Base-by-base conservation (phyloP, 2,888 invertebrate genomes). In the Spilarctia lutea region DNA sequence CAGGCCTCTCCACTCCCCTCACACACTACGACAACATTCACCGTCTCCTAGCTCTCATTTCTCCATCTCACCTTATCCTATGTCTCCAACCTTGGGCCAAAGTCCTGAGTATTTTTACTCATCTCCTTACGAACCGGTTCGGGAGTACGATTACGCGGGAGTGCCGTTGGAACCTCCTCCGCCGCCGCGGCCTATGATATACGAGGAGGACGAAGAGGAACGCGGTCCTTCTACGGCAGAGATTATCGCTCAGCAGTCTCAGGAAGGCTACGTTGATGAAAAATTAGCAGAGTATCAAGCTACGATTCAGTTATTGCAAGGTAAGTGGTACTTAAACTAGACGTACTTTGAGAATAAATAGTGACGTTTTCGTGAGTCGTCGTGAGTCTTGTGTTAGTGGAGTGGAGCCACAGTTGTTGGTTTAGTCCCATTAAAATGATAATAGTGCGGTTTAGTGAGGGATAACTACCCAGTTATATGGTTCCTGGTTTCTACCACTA, bases 251-350 rank as follows among this genome's bases (percentile, higher is more conserved):
- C 98, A 97, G 91, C 99, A 99, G 94, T 98, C 98, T 77, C 99
- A 99, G 95, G 99, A 99, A 94, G 99, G 99, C 94, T 99, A 99
- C 92, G 97, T 99, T 82, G 99, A 99, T 91, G 99, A 99, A 94
- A 98, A 98, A 93, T 96, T 99, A 88, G 98, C 98, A 72, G 98
- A 99, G 95, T 99, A 99, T 92, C 98, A 99, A 94, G 97, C 98
- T 81, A 99, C 99, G 52, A 99, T 99, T 93, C 97, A 98, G 89
- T 97, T 98, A 91, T 96, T 99, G 88, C 98, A 98, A 97, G 98
- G 98, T 98, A 91, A 96, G 97, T 91, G 67, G 18, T 63, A 30
- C 10, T 35, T 48, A 60, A 35, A 52, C 2, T 11, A 33, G 30
- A 13, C 24, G 52, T 16, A 4, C 18, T 3, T 16, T 16, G 11